Evolutionary conservation across 1,140 invertebrate genomes (phyloP).

Genomic region (Lordiphosa collinella): DNA sequence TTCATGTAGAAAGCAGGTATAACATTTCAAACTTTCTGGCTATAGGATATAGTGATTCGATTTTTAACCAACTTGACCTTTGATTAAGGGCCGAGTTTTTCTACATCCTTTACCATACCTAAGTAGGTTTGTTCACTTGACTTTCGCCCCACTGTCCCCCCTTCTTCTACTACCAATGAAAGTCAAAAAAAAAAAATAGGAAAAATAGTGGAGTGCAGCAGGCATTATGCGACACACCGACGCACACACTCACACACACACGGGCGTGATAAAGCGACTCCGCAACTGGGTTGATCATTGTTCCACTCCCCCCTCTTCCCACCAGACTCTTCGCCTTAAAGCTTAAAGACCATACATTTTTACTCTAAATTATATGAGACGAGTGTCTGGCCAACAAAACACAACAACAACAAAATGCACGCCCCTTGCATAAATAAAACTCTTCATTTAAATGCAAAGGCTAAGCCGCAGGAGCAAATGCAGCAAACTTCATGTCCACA

Average conservation of each 20-base stretch:
- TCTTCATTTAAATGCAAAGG: constrained; percentile 55
- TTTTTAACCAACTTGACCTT: too few species aligned
- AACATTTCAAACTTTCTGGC: too few species aligned
- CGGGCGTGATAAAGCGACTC: constrained; percentile 58
- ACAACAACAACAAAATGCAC: constrained; percentile 10
- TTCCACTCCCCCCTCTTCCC: not conserved
- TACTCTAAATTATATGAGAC: constrained; percentile 40
- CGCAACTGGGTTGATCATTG: constrained; percentile 45
- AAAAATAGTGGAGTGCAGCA: constrained; percentile 21
- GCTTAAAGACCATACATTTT: constrained; percentile 36
- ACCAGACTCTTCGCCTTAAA: constrained; percentile 29
- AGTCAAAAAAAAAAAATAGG: not conserved
- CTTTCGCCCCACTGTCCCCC: not conserved
- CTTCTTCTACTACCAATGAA: constrained; percentile 42
- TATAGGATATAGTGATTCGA: too few species aligned
- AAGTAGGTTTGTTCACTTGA: too few species aligned
- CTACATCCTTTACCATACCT: too few species aligned
- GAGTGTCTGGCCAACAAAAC: constrained; percentile 12
- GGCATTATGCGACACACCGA: constrained; percentile 31
- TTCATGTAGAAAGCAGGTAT: too few species aligned
- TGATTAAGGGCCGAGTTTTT: too few species aligned
- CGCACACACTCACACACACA: too few species aligned
- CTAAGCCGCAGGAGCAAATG: constrained; percentile 40
- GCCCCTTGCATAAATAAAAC: constrained; percentile 48
- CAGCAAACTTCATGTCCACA: constrained; percentile 40